Evolutionary conservation across 1,140 invertebrate species (phyloP), one percentile per base, ranked within the genome.

Genomic region (Schlechtendalia chinensis): DNA sequence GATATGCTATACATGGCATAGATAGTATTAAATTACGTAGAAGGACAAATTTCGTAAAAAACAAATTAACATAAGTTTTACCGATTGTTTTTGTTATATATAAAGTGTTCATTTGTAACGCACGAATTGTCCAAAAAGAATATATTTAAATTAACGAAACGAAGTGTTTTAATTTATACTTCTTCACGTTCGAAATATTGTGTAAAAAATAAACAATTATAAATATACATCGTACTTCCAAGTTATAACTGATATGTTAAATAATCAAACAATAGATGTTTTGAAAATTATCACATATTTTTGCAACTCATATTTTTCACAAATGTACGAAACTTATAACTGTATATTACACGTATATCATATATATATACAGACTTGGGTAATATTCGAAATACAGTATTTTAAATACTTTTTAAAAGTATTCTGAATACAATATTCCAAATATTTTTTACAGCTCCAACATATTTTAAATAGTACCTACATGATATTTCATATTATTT

Each of bases 111-210:
- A 54, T 72, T 72, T 11, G 47, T 29, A 72, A 54, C 50, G 69
- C 69, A 72, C 50, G 69, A 29, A 54, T 72, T 54, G 69, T 54
- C 69, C 69, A 72, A 72, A 72, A 72, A 53, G 69, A 72, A 72
- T 72, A 32, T 72, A 72, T 72, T 54, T 47, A 72, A 72, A 72
- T 72, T 72, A 72, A 54, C 47, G 3, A 54, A 72, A 54, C 69
- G 24, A 14, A 54, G 24, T 29, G 24, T 19, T 29, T 54, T 54
- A 72, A 54, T 72, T 53, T 72, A 72, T 72, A 72, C 69, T 54
- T 72, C 27, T 72, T 72, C 69, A 72, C 69, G 50, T 72, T 19
- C 17, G 67, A 12, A 54, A 27, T 29, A 54, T 72, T 54, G 47
- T 72, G 27, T 32, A 27, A 17, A 69, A n/a, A 50, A 54, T 24